phyloP scores from a whole-genome alignment of 2,113 vertebrate species.

The Thryonomys swinderianus region DNA sequence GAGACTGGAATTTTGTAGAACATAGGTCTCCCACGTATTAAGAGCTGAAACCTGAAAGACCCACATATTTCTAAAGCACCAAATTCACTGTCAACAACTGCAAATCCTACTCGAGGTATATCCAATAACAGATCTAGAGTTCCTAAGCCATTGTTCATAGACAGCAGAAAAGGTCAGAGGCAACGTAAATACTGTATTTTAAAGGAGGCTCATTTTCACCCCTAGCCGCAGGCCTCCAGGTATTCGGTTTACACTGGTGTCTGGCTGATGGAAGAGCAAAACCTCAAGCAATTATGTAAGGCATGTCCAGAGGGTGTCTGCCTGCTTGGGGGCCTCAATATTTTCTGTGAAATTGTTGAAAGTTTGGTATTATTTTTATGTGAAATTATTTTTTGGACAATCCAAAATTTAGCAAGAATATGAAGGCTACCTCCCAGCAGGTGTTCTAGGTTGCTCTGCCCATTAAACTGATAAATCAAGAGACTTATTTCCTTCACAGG shows the following conservation, averaged over 20 bases:
- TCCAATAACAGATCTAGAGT: conserved; percentile 37
- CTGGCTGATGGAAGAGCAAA: not conserved
- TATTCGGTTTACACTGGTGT: not conserved
- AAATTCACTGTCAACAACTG: conserved; percentile 3
- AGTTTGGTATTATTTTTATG: conserved; percentile 16
- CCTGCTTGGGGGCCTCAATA: not conserved
- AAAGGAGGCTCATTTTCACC: conserved; percentile 7
- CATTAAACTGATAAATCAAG: conserved; percentile 58
- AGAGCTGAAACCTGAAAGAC: not conserved
- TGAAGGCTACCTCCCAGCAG: conserved; percentile 33
- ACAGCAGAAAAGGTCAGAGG: not conserved
- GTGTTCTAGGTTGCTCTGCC: conserved; percentile 61
- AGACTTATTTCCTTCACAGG: conserved; percentile 48
- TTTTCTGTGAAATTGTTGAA: conserved; percentile 33
- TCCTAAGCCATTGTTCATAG: conserved; percentile 53
- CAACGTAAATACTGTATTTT: conserved; percentile 35
- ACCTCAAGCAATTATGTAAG: conserved; percentile 28
- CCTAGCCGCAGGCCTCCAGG: not conserved
- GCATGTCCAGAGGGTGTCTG: not conserved
- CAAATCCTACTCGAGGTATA: conserved; percentile 26
- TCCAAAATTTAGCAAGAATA: conserved; percentile 45
- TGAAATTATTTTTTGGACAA: conserved; percentile 47
- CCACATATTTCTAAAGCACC: conserved; percentile 1
- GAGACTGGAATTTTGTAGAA: not conserved
- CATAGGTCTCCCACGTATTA: not conserved